Evolutionary conservation across 2,113 vertebrate genomes (phyloP), one percentile per base, ranked within the genome.

Genomic region (Toxotes jaculatrix): DNA sequence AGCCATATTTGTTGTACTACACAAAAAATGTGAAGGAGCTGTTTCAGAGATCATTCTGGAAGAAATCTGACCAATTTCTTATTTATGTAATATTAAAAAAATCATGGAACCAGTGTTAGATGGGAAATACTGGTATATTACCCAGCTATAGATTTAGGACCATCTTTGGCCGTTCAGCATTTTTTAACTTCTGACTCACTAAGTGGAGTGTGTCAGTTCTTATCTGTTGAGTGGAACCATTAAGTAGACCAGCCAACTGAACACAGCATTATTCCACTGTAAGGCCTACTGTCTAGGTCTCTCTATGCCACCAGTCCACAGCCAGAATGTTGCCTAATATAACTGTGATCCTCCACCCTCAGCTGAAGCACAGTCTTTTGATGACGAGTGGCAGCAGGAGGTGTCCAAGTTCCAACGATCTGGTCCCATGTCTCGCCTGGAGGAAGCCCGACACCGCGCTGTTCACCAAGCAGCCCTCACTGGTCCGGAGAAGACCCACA

Each of bases 301-400:
- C 42, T 59, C 23, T 63, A 23, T 7, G 13, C 65, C 45, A 40
- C n/a, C 8, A 40, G 1, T 79, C 27, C 31, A 32, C 51, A 55
- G 31, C 23, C 11, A 55, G 7, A 73, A 42, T 34, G 1, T 83
- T 64, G n/a, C 9, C 51, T 86, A 55, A 84, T 70, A 32, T 55
- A 13, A 38, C 60, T 53, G 60, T 68, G 51, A 79, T 83, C 71
- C 61, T 57, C 78, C 59, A 34, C 79, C 49, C 45, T 4, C 91
- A 99, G 98, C 91, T 77, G 97, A 99, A 83, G 97, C 96, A 4
- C 91, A 93, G 70, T 91, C 93, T 31, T 99, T 99, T 86, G 95
- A 98, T 74, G 74, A 97, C 7, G 97, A 99, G 88, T 99, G 97
- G 97, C 96, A 97, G 89, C 93, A 88, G 16, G 92, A 97, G 89